Evolutionary conservation across 2,888 invertebrate species (phyloP).

Genomic region (Megalurothrips usitatus): DNA sequence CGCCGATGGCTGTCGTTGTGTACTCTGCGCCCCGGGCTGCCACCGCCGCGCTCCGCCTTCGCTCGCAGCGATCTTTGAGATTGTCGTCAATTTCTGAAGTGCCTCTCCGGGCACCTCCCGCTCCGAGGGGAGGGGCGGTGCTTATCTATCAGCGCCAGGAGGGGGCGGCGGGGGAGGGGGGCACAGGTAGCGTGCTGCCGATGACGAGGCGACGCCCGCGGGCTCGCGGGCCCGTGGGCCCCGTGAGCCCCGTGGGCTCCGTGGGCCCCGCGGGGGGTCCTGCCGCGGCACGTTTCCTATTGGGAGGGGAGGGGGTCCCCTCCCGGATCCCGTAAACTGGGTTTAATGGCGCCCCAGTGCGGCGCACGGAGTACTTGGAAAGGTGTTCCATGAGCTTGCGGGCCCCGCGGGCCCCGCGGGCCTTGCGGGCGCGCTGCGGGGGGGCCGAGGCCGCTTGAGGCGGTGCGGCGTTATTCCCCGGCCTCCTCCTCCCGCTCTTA

Average conservation of each 20-base stretch:
- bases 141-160: conserved; percentile 14
- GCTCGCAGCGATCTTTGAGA: background rate
- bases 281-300: conserved; percentile 1
- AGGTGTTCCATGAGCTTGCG: background rate
- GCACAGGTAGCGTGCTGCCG: background rate
- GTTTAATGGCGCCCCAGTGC: background rate
- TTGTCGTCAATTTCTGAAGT: conserved; percentile 18
- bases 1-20: too few relatives aligned
- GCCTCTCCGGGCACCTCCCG: background rate
- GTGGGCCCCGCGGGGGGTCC: background rate
- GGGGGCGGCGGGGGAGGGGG: background rate
- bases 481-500: too few relatives aligned
- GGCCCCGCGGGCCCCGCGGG: too few relatives aligned
- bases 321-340: conserved; percentile 18
- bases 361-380: background rate
- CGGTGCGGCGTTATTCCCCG: background rate
- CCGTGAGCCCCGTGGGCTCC: too few relatives aligned
- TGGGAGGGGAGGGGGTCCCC: background rate
- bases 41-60: background rate
- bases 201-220: background rate
- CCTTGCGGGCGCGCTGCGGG: too few relatives aligned
- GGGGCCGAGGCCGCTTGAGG: too few relatives aligned
- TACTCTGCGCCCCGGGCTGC: background rate
- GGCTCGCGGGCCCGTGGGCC: background rate
- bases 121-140: background rate